Evolutionary conservation across 2,797 vertebrate species (phyloP).

Genomic region (Danio choprae): DNA sequence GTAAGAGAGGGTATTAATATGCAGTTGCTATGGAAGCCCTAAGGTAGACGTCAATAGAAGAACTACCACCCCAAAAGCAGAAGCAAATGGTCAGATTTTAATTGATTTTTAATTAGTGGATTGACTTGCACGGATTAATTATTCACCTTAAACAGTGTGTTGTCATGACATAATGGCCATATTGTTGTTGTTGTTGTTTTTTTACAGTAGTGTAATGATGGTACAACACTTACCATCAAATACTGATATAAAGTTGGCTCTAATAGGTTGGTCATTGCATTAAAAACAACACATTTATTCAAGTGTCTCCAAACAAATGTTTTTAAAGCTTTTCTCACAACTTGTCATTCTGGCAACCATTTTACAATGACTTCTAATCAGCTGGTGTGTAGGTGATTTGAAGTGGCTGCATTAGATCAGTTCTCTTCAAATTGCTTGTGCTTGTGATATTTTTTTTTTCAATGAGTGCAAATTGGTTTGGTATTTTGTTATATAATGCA

Average conservation of each 20-base stretch:
- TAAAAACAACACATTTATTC: not conserved
- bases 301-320: not conserved
- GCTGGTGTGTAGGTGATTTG: not conserved
- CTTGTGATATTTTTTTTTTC: not conserved
- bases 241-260: constrained; percentile 20
- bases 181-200: no score
- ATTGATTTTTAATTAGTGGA: no score
- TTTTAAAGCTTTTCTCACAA: not conserved
- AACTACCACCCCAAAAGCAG: no score
- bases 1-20: no score
- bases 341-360: not conserved
- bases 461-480: not conserved
- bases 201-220: not conserved
- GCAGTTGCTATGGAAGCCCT: no score
- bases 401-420: constrained; percentile 1
- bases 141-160: no score
- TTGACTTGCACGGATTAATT: no score
- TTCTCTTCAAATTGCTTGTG: not conserved
- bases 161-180: no score
- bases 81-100: no score
- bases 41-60: no score
- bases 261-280: not conserved
- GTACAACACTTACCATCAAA: not conserved
- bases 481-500: not conserved
- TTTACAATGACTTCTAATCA: not conserved